Conservation (phyloP, 30 jellyfish, hydroid and myxozoan species). For the Aurelia sp. region DNA sequence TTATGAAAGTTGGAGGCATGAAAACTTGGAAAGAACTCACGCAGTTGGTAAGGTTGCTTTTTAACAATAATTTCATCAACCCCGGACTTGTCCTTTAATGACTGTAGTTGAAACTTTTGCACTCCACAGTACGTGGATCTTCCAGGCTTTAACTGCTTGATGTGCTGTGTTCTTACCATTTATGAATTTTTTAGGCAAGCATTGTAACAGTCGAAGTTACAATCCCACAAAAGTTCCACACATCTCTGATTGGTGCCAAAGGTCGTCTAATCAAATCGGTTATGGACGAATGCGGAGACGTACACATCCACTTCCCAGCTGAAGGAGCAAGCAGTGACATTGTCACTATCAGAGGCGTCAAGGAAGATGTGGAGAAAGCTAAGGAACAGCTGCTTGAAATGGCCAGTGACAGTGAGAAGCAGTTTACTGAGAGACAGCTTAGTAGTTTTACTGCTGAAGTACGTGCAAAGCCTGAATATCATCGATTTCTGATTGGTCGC, state of each 20-base stretch:
- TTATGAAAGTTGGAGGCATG: too few species aligned
- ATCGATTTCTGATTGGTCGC: conserved; percentile 92
- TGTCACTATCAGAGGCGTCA: conserved; percentile 83
- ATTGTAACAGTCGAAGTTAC: conserved; percentile 74
- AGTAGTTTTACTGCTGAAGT: conserved; percentile 89
- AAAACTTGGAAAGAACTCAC: too few species aligned
- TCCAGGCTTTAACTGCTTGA: too few species aligned
- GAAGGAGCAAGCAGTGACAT: conserved; percentile 90
- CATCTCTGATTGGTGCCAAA: conserved; percentile 92
- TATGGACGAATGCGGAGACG: conserved; percentile 98
- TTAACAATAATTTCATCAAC: too few species aligned
- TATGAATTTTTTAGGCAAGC: conserved; percentile 63
- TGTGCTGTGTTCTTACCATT: too few species aligned
- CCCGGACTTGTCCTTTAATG: too few species aligned
- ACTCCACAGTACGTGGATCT: too few species aligned
- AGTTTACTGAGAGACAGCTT: conserved; percentile 73
- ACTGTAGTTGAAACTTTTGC: too few species aligned
- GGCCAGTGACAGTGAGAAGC: conserved; percentile 78
- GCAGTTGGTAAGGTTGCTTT: too few species aligned
- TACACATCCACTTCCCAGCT: conserved; percentile 89
- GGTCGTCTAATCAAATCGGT: conserved; percentile 93
- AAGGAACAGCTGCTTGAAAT: conserved; percentile 79
- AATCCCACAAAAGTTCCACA: conserved; percentile 89
- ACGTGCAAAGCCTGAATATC: conserved; percentile 96
- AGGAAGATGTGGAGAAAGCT: conserved; percentile 96